Conservation (phyloP, 2,113 vertebrate species). For the Passer domesticus region DNA sequence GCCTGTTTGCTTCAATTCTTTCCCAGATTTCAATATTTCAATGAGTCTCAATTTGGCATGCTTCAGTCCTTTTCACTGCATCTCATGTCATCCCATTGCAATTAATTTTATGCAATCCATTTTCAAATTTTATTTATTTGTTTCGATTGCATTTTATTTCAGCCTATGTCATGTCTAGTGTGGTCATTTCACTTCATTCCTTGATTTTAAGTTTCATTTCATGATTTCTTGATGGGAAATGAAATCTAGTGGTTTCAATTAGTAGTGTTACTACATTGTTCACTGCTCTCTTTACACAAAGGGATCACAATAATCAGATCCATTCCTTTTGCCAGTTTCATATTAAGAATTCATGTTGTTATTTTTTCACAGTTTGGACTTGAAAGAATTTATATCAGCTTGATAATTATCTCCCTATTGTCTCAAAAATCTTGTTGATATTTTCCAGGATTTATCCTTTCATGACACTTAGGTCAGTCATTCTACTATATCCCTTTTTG, state of each 20-base stretch:
- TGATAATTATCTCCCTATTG: not conserved
- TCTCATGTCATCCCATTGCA: not conserved
- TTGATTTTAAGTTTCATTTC: not conserved
- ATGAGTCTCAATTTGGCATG: not conserved
- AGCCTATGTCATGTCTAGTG: too few species aligned
- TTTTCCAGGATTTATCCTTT: not conserved
- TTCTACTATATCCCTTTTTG: not conserved
- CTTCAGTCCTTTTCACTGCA: not conserved
- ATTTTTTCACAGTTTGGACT: not conserved
- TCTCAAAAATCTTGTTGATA: not conserved
- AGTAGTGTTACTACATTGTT: not conserved
- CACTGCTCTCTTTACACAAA: not conserved
- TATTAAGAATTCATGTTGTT: not conserved
- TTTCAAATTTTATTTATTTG: not conserved
- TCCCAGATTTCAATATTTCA: not conserved
- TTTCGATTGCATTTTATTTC: not conserved
- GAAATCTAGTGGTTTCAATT: not conserved
- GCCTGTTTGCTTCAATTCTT: not conserved
- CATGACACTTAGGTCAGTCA: not conserved
- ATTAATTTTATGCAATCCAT: not conserved
- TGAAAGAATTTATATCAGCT: not conserved
- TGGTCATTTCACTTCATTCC: not conserved
- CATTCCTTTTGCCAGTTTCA: not conserved
- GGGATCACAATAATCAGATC: not conserved
- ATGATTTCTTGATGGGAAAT: not conserved